Evolutionary conservation across 2,113 vertebrate genomes (phyloP), one percentile per base, ranked within the genome.

Genomic region (Canis aureus): DNA sequence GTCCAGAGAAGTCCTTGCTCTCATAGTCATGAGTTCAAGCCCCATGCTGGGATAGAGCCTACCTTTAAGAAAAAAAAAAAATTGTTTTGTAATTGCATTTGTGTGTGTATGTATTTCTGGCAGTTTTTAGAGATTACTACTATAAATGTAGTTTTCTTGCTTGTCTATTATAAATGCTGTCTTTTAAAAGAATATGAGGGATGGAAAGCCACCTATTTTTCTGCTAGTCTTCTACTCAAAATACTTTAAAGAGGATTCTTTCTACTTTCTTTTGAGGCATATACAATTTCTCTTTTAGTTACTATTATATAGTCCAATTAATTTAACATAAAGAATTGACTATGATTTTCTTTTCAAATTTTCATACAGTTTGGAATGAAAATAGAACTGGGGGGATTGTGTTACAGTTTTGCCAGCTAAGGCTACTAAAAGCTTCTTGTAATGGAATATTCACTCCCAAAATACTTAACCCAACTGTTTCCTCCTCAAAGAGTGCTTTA

Each of bases 331-430:
- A 73, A 92, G 22, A 91, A 23, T 71, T 66, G 53, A 8, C 49
- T 92, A 16, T 94, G n/a, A 64, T 81, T 96, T 91, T 67, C 73
- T 91, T 79, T 80, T 71, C 32, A 66, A 79, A 80, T 88, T 16
- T 43, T 96, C 38, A 79, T 69, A n/a, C 6, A 53, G 13, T 81
- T 89, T 93, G 60, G 85, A 83, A 84, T 60, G 84, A 85, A 95
- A 64, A 23, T 97, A 71, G 55, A 10, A 71, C 78, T 66, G 49
- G 74, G 43, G 49, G 11, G 57, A 23, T 86, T 35, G 67, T 86
- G 29, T 60, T 97, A 35, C 17, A 38, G 74, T 89, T 92, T 83
- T 90, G 82, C 67, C 55, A 86, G 20, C 29, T 62, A 55, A 57
- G 57, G 43, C 53, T 86, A 35, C 8, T 74, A 59, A 67, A 82